phyloP scores from a whole-genome alignment of 1,140 invertebrate species.

The Frieseomelitta varia region DNA sequence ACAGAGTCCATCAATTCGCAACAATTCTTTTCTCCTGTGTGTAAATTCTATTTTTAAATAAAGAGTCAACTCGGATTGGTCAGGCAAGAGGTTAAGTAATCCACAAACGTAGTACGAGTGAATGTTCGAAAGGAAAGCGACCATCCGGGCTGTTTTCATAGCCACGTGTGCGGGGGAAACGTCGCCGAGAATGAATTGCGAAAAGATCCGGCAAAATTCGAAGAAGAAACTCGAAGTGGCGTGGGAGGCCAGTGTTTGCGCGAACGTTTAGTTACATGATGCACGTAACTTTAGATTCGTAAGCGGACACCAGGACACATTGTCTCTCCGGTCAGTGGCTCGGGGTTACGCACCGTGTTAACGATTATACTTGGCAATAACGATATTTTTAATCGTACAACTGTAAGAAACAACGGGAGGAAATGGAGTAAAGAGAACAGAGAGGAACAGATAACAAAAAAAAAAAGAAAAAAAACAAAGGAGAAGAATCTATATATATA shows the following conservation, averaged over 20 bases:
- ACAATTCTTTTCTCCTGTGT: no score
- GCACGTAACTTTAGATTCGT: conserved; percentile 12
- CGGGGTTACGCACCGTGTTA: conserved; percentile 35
- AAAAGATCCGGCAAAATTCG: not conserved
- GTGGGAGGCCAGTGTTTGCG: conserved; percentile 4
- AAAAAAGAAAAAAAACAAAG: not conserved
- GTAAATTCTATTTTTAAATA: no score
- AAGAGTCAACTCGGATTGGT: no score
- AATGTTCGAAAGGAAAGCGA: not conserved
- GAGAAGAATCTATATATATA: conserved; percentile 26
- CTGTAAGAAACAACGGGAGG: conserved; percentile 3
- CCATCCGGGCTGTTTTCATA: not conserved
- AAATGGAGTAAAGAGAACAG: conserved; percentile 2
- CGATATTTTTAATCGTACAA: conserved; percentile 63
- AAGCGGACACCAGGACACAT: conserved; percentile 3
- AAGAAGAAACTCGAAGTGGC: not conserved
- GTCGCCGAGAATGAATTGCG: not conserved
- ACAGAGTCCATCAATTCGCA: no score
- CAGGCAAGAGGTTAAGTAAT: not conserved
- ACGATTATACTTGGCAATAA: conserved; percentile 59
- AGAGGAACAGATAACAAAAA: conserved; percentile 1
- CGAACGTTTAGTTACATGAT: conserved; percentile 15
- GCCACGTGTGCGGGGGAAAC: not conserved
- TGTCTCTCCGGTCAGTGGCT: conserved; percentile 19
- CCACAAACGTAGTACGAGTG: no score